Conservation (phyloP, 2,888 invertebrate genomes). For the Stenolophus ochropezus region DNA sequence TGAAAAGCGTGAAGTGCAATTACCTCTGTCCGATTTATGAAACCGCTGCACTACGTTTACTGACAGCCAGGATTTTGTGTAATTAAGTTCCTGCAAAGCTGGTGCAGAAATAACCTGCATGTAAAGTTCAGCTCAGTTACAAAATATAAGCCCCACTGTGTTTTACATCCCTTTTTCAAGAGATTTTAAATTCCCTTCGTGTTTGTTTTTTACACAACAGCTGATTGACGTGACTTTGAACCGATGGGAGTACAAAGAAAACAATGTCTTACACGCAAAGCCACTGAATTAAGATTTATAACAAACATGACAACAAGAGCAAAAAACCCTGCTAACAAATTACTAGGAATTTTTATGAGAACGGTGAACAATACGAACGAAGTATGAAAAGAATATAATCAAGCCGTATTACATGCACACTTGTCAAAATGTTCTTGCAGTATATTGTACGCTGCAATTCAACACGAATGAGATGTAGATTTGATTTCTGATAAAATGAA, state of each 20-base stretch:
- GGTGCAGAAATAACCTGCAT: constrained; percentile 2
- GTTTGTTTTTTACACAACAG: constrained; percentile 38
- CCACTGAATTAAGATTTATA: constrained; percentile 52
- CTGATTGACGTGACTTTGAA: constrained; percentile 49
- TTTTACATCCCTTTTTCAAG: constrained; percentile 3
- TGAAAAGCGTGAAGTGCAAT: not conserved
- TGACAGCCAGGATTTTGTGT: constrained; percentile 1
- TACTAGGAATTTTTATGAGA: constrained; percentile 33
- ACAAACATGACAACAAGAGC: constrained; percentile 43
- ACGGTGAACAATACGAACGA: not conserved
- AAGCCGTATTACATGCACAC: not conserved
- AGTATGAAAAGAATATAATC: constrained; percentile 18
- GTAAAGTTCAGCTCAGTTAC: constrained; percentile 1
- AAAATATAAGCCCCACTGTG: not conserved
- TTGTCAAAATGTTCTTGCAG: constrained; percentile 31
- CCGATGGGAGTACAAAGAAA: constrained; percentile 18
- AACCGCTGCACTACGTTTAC: constrained; percentile 20
- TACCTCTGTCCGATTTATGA: not conserved
- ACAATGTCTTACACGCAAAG: constrained; percentile 41
- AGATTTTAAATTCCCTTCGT: constrained; percentile 21
- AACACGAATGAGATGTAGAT: too few species aligned
- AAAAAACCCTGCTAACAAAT: constrained; percentile 42
- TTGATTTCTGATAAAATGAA: too few species aligned
- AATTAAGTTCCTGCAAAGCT: constrained; percentile 17
- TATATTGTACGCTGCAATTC: too few species aligned